Conservation (phyloP, 2,797 vertebrate species). For the Threskiornis aethiopicus region DNA sequence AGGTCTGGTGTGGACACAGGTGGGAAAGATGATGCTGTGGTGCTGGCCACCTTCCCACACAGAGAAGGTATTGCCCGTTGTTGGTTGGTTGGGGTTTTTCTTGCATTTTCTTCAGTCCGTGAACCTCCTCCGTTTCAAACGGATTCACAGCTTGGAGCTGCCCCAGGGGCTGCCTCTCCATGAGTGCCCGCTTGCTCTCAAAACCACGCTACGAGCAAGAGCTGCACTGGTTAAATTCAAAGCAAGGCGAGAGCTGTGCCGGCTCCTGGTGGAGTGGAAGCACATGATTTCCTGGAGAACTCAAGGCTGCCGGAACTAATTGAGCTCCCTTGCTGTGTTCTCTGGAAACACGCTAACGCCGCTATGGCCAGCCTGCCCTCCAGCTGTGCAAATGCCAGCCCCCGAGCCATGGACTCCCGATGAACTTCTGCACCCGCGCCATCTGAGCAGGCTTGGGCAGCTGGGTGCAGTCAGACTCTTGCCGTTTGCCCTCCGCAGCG, state of each 20-base stretch:
- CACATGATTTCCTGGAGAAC: neutral
- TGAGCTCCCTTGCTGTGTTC: neutral
- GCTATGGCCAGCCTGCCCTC: fast-evolving
- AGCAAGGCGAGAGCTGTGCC: neutral
- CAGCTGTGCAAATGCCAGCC: neutral
- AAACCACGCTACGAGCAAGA: fast-evolving
- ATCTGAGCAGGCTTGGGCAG: neutral
- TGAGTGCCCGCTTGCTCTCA: neutral
- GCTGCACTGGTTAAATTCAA: neutral
- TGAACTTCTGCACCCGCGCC: fast-evolving
- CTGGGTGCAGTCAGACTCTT: neutral
- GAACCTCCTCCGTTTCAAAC: neutral
- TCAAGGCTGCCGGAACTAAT: neutral
- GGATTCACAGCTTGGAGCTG: neutral
- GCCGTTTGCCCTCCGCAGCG: fast-evolving
- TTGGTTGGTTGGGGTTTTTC: fast-evolving
- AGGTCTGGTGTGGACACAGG: neutral
- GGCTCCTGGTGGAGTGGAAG: neutral
- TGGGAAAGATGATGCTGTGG: neutral
- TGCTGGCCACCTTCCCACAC: neutral
- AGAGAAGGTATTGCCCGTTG: neutral
- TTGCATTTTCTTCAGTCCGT: neutral
- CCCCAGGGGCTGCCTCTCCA: neutral
- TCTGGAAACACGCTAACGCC: fast-evolving
- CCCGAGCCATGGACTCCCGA: fast-evolving